Conservation (phyloP, 2,113 vertebrate species). For the Ictalurus furcatus region DNA sequence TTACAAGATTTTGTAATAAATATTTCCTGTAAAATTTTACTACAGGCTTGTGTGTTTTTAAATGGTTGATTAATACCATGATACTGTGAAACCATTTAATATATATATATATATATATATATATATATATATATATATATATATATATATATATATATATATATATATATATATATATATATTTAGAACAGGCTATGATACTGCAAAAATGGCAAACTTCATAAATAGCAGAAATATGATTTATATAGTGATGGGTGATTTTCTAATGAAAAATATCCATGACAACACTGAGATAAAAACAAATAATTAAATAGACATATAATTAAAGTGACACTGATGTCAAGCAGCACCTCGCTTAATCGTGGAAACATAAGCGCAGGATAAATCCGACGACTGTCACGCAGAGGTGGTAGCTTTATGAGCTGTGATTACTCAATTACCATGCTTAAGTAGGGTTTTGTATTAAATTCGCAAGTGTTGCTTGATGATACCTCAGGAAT, state of each 20-base stretch:
- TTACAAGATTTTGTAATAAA: neutral
- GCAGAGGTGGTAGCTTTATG: constrained; percentile 31
- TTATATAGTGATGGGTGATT: neutral
- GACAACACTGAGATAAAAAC: constrained; percentile 4
- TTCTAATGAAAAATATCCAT: constrained; percentile 11
- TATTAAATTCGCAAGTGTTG: constrained; percentile 5
- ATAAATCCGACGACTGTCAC: neutral
- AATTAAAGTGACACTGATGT: constrained; percentile 24
- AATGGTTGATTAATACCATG: neutral
- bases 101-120: neutral
- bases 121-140: no score
- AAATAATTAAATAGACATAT: constrained; percentile 4
- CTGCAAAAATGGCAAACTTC: neutral
- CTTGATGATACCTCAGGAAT: neutral
- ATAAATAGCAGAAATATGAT: constrained; percentile 21
- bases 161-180: no score
- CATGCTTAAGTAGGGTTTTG: constrained; percentile 25
- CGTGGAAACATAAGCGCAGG: neutral
- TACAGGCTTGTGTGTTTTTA: neutral
- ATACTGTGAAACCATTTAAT: neutral
- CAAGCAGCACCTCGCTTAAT: constrained; percentile 19
- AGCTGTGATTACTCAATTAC: constrained; percentile 34
- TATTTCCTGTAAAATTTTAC: neutral
- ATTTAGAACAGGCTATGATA: neutral
- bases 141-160: no score